Percentiles rank a stretch among this genome's conserved stretches.
Evolutionary conservation across 2,797 vertebrate genomes (phyloP).

Genomic region (Artibeus jamaicensis): DNA sequence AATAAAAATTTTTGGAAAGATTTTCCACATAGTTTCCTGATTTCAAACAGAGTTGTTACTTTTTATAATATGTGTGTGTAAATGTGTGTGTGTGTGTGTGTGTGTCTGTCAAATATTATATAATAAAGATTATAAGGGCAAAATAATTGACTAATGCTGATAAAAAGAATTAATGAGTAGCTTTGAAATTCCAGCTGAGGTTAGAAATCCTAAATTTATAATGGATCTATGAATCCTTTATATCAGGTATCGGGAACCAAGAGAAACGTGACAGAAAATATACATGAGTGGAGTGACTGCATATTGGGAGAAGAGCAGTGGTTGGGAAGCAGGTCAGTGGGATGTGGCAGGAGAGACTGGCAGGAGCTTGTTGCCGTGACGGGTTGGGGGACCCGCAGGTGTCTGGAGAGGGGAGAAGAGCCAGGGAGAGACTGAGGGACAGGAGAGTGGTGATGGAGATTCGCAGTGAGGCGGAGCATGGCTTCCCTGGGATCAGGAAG

Average conservation of each 20-base stretch:
- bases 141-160: background rate
- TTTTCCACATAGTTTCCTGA: background rate
- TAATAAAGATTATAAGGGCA: background rate
- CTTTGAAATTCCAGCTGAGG: background rate
- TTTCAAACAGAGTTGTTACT: background rate
- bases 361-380: background rate
- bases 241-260: background rate
- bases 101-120: background rate
- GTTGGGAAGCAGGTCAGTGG: background rate
- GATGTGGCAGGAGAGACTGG: background rate
- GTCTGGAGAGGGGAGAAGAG: background rate
- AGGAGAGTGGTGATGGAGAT: background rate
- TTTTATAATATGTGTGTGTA: background rate
- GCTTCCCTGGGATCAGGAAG: background rate
- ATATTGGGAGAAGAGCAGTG: background rate
- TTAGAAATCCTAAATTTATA: constrained; percentile 28
- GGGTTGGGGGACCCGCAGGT: background rate
- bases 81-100: background rate
- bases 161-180: constrained; percentile 1
- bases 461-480: background rate
- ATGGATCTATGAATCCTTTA: background rate
- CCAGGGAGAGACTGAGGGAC: background rate
- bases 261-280: background rate
- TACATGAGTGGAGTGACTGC: background rate
- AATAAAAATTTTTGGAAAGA: background rate